Conservation (phyloP, 2,797 vertebrate species). For the Synaphobranchus kaupii region DNA sequence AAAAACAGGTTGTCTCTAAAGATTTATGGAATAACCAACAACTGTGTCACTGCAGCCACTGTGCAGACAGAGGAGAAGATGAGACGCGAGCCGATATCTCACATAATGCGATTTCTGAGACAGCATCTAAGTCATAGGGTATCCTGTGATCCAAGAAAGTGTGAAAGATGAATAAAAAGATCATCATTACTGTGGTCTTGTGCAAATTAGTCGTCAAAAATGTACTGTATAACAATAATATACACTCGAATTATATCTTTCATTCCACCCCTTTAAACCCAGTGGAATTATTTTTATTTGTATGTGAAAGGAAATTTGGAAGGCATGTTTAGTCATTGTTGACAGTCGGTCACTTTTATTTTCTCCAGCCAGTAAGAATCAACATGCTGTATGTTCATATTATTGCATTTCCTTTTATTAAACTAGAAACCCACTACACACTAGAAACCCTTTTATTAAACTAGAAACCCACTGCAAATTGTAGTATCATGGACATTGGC, state of each 20-base stretch:
- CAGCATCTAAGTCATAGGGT: constrained; percentile 47
- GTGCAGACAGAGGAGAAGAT: too few species aligned
- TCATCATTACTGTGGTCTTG: neutral
- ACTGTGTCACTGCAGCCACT: constrained; percentile 49
- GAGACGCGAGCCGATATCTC: constrained; percentile 56
- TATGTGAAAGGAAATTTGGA: too few species aligned
- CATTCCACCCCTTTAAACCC: too few species aligned
- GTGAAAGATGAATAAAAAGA: constrained; percentile 18
- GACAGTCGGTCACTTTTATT: neutral
- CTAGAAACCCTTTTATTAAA: too few species aligned
- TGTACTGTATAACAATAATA: neutral
- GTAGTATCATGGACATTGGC: too few species aligned
- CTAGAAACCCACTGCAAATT: too few species aligned
- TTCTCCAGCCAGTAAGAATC: neutral
- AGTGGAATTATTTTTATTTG: too few species aligned
- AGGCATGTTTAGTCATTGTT: too few species aligned
- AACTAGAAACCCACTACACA: too few species aligned
- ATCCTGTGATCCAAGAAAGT: neutral
- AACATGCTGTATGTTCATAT: neutral
- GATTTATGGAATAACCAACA: constrained; percentile 53
- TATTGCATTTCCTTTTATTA: neutral
- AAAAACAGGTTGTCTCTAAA: constrained; percentile 62
- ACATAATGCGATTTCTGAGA: constrained; percentile 50
- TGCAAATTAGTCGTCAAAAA: neutral
- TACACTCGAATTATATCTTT: too few species aligned